These are phyloP conservation scores for Hippocampus zosterae DNA, from an alignment of 2,113 vertebrate genomes.

Conservation along the genomic window DNA sequence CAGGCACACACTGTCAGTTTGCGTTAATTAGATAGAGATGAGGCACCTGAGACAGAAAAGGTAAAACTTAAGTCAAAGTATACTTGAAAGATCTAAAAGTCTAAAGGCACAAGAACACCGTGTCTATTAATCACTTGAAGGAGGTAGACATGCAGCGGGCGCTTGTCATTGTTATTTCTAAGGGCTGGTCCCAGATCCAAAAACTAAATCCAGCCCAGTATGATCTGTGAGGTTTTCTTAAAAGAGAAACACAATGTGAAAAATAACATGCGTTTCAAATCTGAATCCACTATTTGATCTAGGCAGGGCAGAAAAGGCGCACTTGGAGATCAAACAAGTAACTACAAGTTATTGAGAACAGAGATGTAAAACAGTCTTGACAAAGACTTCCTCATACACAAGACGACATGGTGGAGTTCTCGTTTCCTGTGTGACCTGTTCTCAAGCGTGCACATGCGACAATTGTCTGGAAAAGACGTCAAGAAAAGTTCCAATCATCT, in stretches of 20 bases:
- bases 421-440: conserved; percentile 26
- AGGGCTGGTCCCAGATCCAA: conserved; percentile 12
- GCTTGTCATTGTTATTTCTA: conserved; percentile 30
- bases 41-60: conserved; percentile 23
- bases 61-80: conserved; percentile 49
- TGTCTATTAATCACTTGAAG: conserved; percentile 1
- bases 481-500: conserved; percentile 57
- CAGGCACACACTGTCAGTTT: conserved; percentile 46
- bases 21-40: conserved; percentile 34
- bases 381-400: conserved; percentile 20
- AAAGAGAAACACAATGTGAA: conserved; percentile 35
- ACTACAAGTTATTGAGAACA: conserved; percentile 46
- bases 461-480: conserved; percentile 44
- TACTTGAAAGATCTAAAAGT: conserved; percentile 26
- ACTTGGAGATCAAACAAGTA: conserved; percentile 43
- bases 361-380: conserved; percentile 31
- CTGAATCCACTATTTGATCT: conserved; percentile 45
- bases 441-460: conserved; percentile 29
- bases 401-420: conserved; percentile 12
- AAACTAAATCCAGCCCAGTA: conserved; percentile 9
- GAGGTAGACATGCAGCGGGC: conserved; percentile 9
- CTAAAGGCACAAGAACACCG: background rate
- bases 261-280: conserved; percentile 59
- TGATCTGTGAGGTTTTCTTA: conserved; percentile 6
- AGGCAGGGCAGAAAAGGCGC: conserved; percentile 21